These are phyloP conservation scores for Eupithecia insigniata DNA, from an alignment of 2,888 invertebrate genomes.

Conservation along the genomic window DNA sequence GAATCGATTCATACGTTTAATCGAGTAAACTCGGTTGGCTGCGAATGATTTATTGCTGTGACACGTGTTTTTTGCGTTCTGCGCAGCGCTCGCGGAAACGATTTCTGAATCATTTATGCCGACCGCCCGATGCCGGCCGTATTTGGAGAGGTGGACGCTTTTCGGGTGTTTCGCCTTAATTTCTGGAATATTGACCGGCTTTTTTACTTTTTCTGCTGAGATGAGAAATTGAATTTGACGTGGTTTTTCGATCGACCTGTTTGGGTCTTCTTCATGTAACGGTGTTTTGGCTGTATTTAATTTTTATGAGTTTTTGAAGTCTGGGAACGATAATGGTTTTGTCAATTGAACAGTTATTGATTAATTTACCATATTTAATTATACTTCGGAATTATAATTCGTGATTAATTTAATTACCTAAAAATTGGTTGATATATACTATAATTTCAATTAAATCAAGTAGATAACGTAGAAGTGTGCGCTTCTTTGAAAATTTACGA, in stretches of 20 bases:
- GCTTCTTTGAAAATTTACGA: too few species aligned
- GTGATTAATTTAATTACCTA: too few species aligned
- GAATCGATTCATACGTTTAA: constrained; percentile 79
- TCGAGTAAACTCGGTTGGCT: constrained; percentile 77
- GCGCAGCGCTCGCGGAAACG: constrained; percentile 76
- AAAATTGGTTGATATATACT: too few species aligned
- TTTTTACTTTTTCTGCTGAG: constrained; percentile 56
- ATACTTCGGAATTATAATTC: background rate
- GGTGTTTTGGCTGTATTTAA: constrained; percentile 35
- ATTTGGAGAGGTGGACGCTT: constrained; percentile 58
- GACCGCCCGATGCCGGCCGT: constrained; percentile 71
- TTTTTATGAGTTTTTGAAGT: constrained; percentile 2
- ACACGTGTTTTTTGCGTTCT: constrained; percentile 80
- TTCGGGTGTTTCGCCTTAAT: constrained; percentile 74
- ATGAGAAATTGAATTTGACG: constrained; percentile 72
- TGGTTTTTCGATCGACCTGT: constrained; percentile 51
- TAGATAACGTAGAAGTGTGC: background rate
- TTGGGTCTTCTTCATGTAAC: constrained; percentile 46
- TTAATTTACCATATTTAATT: background rate
- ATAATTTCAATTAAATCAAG: background rate
- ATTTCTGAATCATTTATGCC: constrained; percentile 81
- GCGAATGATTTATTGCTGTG: constrained; percentile 81
- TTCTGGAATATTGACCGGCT: constrained; percentile 61
- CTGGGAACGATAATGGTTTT: background rate
- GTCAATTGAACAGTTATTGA: background rate